These are phyloP conservation scores for Hydropsyche betteni DNA, from an alignment of 2,888 invertebrate genomes.

Conservation along the genomic window DNA sequence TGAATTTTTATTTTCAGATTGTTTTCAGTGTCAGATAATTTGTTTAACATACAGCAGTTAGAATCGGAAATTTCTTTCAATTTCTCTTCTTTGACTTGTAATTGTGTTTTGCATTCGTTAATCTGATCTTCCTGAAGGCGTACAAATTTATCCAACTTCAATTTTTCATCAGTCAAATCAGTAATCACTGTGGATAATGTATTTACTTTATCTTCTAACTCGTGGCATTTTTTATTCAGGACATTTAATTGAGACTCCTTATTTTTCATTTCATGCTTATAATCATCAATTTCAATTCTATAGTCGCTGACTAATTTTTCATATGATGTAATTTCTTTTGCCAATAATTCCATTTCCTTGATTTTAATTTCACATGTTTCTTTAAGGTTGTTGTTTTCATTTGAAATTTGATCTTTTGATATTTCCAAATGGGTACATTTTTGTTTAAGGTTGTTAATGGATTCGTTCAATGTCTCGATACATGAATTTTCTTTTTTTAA, in stretches of 20 bases:
- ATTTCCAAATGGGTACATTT: neutral
- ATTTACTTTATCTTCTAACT: neutral
- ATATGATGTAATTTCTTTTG: neutral
- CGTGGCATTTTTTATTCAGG: neutral
- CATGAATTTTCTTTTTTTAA: no score
- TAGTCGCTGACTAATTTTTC: neutral
- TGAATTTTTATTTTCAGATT: no score
- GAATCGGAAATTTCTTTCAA: no score
- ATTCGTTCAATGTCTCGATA: neutral
- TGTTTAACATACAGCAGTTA: conserved; percentile 12
- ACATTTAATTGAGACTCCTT: neutral
- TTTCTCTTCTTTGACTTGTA: no score
- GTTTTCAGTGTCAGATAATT: no score
- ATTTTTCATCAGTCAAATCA: neutral
- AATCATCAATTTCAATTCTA: neutral
- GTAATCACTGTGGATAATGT: neutral
- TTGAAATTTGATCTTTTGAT: neutral
- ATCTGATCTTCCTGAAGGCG: neutral
- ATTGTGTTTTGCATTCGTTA: no score
- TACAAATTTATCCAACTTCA: neutral
- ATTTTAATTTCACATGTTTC: neutral
- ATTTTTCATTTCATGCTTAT: neutral
- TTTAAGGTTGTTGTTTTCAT: neutral
- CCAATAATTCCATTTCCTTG: no score
- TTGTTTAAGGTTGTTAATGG: neutral